A percentile compares a stretch with the other conserved stretches of the same genome.
phyloP scores from a whole-genome alignment of 2,888 invertebrate species.

The Philopedon plagiatum region DNA sequence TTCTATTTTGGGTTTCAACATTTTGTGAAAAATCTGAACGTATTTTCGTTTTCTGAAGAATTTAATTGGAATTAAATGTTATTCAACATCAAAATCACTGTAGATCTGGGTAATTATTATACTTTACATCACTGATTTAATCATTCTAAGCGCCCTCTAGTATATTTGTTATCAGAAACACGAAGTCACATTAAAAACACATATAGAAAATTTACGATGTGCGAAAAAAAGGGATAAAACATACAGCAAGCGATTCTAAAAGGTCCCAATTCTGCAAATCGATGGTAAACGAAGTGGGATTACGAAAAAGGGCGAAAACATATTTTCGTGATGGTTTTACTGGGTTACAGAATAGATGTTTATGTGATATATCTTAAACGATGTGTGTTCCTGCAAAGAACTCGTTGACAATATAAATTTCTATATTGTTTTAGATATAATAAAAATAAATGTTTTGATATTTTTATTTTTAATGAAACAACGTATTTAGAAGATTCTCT shows the following conservation, averaged over 20 bases:
- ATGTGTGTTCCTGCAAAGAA: neutral
- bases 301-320: slow-evolving; percentile 6
- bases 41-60: too few relatives aligned
- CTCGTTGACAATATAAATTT: neutral
- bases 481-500: too few relatives aligned
- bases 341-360: neutral
- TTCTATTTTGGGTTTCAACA: too few relatives aligned
- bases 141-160: too few relatives aligned
- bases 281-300: slow-evolving; percentile 20
- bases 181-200: slow-evolving; percentile 10
- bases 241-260: slow-evolving; percentile 5
- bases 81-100: too few relatives aligned
- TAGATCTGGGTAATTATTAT: too few relatives aligned
- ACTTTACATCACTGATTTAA: too few relatives aligned
- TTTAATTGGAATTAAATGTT: too few relatives aligned
- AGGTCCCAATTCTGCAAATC: slow-evolving; percentile 20
- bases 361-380: neutral
- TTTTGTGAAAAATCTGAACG: too few relatives aligned
- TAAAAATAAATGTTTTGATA: too few relatives aligned
- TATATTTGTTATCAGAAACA: slow-evolving; percentile 2
- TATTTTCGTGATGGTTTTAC: slow-evolving; percentile 14
- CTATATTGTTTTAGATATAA: too few relatives aligned
- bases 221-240: slow-evolving; percentile 9
- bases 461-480: too few relatives aligned
- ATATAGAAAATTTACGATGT: neutral